phyloP scores from a whole-genome alignment of 2,113 vertebrate genomes.

The Panurus biarmicus region DNA sequence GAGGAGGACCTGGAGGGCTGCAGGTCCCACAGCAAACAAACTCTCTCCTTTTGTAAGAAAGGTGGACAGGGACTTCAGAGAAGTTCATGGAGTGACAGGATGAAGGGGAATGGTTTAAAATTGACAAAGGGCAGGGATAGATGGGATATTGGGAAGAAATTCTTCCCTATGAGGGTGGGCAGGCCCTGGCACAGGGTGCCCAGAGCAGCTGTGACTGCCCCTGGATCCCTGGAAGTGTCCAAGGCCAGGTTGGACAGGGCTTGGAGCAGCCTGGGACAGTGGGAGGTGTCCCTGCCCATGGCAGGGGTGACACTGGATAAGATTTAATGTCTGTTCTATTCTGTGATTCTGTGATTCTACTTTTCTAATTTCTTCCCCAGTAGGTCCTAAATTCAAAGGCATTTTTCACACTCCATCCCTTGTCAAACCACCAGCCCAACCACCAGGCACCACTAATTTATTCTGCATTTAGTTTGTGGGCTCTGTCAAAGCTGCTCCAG shows the following conservation, averaged over 20 bases:
- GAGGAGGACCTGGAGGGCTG: background rate
- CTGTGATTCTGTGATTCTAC: background rate
- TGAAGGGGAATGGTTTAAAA: fast-evolving
- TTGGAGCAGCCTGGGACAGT: fast-evolving
- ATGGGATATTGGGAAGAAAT: background rate
- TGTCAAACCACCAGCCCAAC: background rate
- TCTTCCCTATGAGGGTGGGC: fast-evolving
- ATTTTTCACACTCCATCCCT: background rate
- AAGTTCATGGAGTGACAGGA: background rate
- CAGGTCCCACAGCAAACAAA: background rate
- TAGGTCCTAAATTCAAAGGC: background rate
- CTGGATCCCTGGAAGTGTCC: background rate
- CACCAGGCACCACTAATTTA: background rate
- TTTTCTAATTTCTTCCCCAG: background rate
- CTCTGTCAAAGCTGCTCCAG: background rate
- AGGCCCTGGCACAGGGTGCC: background rate
- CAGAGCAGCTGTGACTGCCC: background rate
- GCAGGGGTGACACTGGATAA: background rate
- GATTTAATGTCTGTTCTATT: background rate
- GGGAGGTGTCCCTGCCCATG: background rate
- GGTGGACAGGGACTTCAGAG: background rate
- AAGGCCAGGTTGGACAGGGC: fast-evolving
- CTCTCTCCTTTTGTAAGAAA: background rate
- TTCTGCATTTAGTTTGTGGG: background rate
- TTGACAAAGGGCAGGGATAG: background rate